Conservation (phyloP, 23 tunicate genomes). For the Botrylloides violaceus region DNA sequence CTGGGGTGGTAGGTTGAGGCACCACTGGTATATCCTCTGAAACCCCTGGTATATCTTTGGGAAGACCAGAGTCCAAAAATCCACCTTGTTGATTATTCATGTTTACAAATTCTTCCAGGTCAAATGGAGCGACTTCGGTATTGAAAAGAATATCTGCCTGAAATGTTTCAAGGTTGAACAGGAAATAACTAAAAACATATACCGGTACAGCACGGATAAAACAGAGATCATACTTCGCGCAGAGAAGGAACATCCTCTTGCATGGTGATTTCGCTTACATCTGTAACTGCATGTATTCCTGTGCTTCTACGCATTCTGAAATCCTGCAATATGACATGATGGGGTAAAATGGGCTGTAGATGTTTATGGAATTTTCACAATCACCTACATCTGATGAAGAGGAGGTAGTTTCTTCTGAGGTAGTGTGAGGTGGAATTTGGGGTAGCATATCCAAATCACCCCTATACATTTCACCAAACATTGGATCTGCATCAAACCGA, state of each 20-base stretch:
- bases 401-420: constrained; percentile 11
- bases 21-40: too few species aligned
- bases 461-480: constrained; percentile 2
- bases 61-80: background rate
- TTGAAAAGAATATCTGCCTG: background rate
- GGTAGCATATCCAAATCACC: constrained; percentile 9
- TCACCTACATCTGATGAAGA: constrained; percentile 1
- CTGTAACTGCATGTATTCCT: background rate
- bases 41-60: background rate
- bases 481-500: constrained; percentile 14
- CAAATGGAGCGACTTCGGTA: background rate
- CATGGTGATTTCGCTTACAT: constrained; percentile 11
- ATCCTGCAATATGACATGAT: background rate
- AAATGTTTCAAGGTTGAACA: too few species aligned
- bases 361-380: too few species aligned
- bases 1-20: constrained; percentile 3
- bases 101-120: background rate
- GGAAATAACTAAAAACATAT: too few species aligned
- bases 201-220: too few species aligned
- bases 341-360: too few species aligned
- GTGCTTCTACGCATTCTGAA: background rate
- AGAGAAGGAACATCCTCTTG: background rate
- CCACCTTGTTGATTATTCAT: background rate
- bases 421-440: constrained; percentile 1
- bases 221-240: constrained; percentile 1